Conservation (phyloP, 1,140 invertebrate species). For the Tetragonula clypearis region DNA sequence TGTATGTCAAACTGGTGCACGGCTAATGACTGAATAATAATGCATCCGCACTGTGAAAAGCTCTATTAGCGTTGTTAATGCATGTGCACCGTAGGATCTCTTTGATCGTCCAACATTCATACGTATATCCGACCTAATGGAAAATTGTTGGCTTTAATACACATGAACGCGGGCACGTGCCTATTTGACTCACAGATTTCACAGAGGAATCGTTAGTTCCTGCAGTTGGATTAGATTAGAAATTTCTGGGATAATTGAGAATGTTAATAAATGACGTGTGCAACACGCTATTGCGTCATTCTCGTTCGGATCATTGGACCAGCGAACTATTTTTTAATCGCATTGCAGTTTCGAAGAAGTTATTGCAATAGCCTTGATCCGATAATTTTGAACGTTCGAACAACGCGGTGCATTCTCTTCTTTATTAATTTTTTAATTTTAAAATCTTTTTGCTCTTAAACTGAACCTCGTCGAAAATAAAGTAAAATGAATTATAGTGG, state of each 20-base stretch:
- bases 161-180: background rate
- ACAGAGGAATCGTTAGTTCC: slow-evolving; percentile 21
- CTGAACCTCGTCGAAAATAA: no score
- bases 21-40: slow-evolving; percentile 63
- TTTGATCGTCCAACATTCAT: slow-evolving; percentile 42
- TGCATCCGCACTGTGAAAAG: slow-evolving; percentile 55
- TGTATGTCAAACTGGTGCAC: slow-evolving; percentile 61
- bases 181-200: slow-evolving; percentile 9
- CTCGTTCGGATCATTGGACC: background rate
- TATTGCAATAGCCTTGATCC: no score
- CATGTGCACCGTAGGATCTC: slow-evolving; percentile 45
- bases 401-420: no score
- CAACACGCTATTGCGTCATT: background rate
- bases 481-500: no score
- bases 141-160: slow-evolving; percentile 45
- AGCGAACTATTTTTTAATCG: background rate
- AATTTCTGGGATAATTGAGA: background rate
- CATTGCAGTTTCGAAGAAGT: background rate
- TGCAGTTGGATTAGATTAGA: background rate
- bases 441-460: no score
- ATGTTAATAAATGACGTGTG: background rate
- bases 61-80: slow-evolving; percentile 69
- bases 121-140: slow-evolving; percentile 17
- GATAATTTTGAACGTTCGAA: no score
- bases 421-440: no score